Evolutionary conservation across 2,797 vertebrate species (phyloP).

Genomic region (Siniperca obscura): DNA sequence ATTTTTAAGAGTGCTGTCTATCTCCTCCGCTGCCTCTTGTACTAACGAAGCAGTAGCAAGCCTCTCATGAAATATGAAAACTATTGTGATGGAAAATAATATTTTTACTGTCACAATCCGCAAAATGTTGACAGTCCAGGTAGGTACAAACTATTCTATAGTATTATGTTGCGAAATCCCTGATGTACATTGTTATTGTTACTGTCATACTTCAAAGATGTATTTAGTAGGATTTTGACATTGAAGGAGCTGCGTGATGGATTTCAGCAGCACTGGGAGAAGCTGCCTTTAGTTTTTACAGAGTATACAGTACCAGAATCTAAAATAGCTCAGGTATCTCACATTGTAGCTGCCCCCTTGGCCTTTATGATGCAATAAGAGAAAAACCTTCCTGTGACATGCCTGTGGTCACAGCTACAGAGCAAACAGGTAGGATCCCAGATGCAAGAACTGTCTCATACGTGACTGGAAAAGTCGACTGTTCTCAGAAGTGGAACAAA

Average conservation of each 20-base stretch:
- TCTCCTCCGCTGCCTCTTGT: slow-evolving; percentile 29
- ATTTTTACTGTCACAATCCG: slow-evolving; percentile 38
- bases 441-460: slow-evolving; percentile 9
- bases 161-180: slow-evolving; percentile 18
- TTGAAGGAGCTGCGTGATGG: slow-evolving; percentile 15
- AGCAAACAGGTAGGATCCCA: background rate
- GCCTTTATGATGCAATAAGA: slow-evolving; percentile 4
- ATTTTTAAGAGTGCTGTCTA: slow-evolving; percentile 26
- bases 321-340: slow-evolving; percentile 16
- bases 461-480: background rate
- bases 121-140: slow-evolving; percentile 28
- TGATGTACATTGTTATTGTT: slow-evolving; percentile 38
- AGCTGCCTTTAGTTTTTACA: slow-evolving; percentile 12
- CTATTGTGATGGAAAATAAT: slow-evolving; percentile 15
- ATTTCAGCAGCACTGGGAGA: slow-evolving; percentile 8
- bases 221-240: slow-evolving; percentile 38
- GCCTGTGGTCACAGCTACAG: slow-evolving; percentile 12
- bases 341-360: background rate
- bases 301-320: slow-evolving; percentile 16
- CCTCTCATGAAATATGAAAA: slow-evolving; percentile 42
- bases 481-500: background rate
- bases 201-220: slow-evolving; percentile 23
- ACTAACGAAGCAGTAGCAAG: slow-evolving; percentile 35
- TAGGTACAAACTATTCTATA: slow-evolving; percentile 10
- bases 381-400: background rate